These are phyloP conservation scores for Ormyrus thymus DNA, from an alignment of 2,888 invertebrate species.

Conservation along the genomic window DNA sequence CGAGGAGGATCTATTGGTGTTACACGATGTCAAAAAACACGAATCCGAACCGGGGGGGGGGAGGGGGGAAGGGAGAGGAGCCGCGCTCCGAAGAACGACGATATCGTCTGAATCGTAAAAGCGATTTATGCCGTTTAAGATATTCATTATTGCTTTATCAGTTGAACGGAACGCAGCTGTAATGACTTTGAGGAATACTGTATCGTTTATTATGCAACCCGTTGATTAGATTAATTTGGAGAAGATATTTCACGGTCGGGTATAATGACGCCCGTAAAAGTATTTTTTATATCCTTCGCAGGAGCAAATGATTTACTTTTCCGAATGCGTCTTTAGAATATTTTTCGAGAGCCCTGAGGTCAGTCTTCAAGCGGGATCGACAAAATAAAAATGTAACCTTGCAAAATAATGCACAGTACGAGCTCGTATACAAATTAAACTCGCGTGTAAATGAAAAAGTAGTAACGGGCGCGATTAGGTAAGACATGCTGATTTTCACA, in stretches of 20 bases:
- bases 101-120: constrained; percentile 46
- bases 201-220: constrained; percentile 45
- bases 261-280: neutral
- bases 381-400: too few relatives aligned
- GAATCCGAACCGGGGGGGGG: neutral
- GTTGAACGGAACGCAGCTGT: constrained; percentile 7
- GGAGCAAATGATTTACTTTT: too few relatives aligned
- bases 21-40: constrained; percentile 20
- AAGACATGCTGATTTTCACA: neutral
- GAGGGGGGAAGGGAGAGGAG: neutral
- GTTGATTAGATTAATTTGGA: constrained; percentile 38
- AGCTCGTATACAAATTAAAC: too few relatives aligned
- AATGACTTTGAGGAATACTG: constrained; percentile 26
- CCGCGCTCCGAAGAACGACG: neutral
- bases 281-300: neutral
- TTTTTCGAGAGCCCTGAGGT: too few relatives aligned
- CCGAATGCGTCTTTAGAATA: too few relatives aligned
- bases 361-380: too few relatives aligned
- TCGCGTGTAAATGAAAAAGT: neutral
- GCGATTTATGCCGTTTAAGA: constrained; percentile 52
- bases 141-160: constrained; percentile 51
- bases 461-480: constrained; percentile 12
- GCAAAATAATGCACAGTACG: too few relatives aligned
- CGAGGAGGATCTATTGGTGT: constrained; percentile 29
- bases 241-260: neutral